Evolutionary conservation across 2,797 vertebrate species (phyloP), one percentile per base, ranked within the genome.

Genomic region (Phalloptychus januarius): DNA sequence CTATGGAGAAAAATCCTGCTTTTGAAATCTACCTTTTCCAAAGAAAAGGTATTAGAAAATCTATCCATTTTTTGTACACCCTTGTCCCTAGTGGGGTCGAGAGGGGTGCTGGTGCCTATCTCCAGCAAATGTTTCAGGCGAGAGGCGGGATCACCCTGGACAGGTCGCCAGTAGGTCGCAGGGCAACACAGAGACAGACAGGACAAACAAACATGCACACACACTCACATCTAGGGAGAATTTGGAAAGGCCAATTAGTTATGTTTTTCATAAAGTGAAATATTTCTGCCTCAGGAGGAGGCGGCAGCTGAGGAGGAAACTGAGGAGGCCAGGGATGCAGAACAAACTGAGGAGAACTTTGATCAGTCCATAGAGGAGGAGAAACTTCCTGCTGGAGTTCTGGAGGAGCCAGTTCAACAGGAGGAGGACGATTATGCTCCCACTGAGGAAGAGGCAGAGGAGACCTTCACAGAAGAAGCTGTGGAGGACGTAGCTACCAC

Each of bases 201-300:
- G n/a, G n/a, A n/a, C n/a, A n/a, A n/a, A n/a, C n/a, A n/a, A n/a
- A n/a, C n/a, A n/a, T n/a, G n/a, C n/a, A n/a, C n/a, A n/a, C n/a
- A n/a, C n/a, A n/a, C n/a, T n/a, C n/a, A n/a, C n/a, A n/a, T n/a
- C n/a, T n/a, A n/a, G n/a, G n/a, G n/a, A n/a, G n/a, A n/a, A n/a
- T n/a, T n/a, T n/a, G n/a, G n/a, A n/a, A n/a, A n/a, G n/a, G n/a
- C n/a, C n/a, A n/a, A n/a, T n/a, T n/a, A n/a, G n/a, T n/a, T n/a
- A n/a, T n/a, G 38, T 42, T 42, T 65, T 69, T n/a, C 67, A 70
- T 15, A 7, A 44, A 25, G 23, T 13, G 38, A 44, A 67, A 2
- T 13, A 15, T 50, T 67, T 56, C 20, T 71, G 15, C 18, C 1
- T 45, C 71, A 93, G 91, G 85, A 78, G 8, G 71, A 72, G 45